phyloP scores from a whole-genome alignment of 1,140 invertebrate species.

The Adelges cooleyi region DNA sequence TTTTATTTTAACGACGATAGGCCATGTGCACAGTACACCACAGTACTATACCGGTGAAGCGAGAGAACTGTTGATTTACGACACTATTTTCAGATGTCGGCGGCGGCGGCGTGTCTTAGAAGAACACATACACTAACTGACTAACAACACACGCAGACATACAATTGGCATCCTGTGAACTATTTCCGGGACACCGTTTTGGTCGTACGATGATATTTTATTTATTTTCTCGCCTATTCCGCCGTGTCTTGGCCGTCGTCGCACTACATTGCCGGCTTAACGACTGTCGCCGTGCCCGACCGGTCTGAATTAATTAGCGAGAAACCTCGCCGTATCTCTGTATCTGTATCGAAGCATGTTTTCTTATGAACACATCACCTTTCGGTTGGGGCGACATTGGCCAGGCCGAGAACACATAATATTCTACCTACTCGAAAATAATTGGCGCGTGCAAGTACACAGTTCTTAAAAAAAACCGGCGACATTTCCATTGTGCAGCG shows the following conservation, averaged over 20 bases:
- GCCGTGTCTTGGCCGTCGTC: not conserved
- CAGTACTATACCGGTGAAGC: not conserved
- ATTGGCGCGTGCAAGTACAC: no score
- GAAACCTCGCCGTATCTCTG: no score
- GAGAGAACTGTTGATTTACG: constrained; percentile 19
- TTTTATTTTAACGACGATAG: constrained; percentile 27
- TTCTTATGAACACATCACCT: no score
- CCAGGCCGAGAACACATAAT: no score
- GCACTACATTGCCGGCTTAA: no score
- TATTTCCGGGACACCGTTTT: constrained; percentile 23
- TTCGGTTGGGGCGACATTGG: no score
- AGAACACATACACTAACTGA: not conserved
- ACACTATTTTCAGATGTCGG: constrained; percentile 29
- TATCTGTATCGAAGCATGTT: no score
- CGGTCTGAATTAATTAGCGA: no score
- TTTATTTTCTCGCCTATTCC: not conserved
- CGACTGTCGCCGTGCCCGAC: no score
- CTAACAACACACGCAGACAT: not conserved
- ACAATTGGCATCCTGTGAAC: constrained; percentile 26
- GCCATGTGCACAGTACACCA: constrained; percentile 25
- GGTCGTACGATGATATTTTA: constrained; percentile 9
- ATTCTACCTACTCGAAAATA: no score
- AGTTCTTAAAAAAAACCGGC: no score
- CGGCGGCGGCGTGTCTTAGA: not conserved
- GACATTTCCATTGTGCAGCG: no score